Conservation (phyloP, 2,888 invertebrate species). For the Archaeoteleia sp. region DNA sequence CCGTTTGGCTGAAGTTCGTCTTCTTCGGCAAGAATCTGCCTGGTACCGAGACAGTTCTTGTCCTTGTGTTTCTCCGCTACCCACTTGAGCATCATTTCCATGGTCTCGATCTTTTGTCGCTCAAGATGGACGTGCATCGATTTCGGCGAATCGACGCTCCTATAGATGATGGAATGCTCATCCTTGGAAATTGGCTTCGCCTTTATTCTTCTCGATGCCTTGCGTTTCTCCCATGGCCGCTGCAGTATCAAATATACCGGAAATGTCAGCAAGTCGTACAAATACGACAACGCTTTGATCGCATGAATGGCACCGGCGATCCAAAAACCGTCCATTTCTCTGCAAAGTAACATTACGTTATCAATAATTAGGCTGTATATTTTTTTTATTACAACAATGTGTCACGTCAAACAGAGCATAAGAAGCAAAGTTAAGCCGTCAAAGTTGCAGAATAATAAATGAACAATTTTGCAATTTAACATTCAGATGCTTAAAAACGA, state of each 20-base stretch:
- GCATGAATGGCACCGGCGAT: slow-evolving; percentile 83
- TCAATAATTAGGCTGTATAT: neutral
- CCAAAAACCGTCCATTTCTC: slow-evolving; percentile 79
- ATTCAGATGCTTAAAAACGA: too few relatives aligned
- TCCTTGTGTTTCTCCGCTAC: slow-evolving; percentile 84
- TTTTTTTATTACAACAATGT: too few relatives aligned
- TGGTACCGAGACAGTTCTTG: slow-evolving; percentile 89
- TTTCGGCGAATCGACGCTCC: slow-evolving; percentile 83
- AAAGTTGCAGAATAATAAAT: too few relatives aligned
- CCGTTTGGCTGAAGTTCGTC: slow-evolving; percentile 97
- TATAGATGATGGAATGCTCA: slow-evolving; percentile 82
- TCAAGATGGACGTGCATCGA: slow-evolving; percentile 84
- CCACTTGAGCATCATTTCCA: slow-evolving; percentile 89
- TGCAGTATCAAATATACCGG: slow-evolving; percentile 92
- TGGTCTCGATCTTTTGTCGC: slow-evolving; percentile 85
- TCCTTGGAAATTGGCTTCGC: slow-evolving; percentile 82
- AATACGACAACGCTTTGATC: slow-evolving; percentile 86
- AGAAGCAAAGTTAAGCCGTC: too few relatives aligned
- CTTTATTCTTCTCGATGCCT: slow-evolving; percentile 86
- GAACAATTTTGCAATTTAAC: too few relatives aligned
- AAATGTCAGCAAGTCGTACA: slow-evolving; percentile 93
- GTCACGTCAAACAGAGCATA: too few relatives aligned
- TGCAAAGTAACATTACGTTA: slow-evolving; percentile 63
- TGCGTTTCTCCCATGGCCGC: slow-evolving; percentile 89
- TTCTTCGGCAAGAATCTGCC: slow-evolving; percentile 93